Percentiles rank a stretch among this genome's conserved stretches.
Evolutionary conservation across 1,140 invertebrate species (phyloP).

Genomic region (Leptinotarsa lineolata): DNA sequence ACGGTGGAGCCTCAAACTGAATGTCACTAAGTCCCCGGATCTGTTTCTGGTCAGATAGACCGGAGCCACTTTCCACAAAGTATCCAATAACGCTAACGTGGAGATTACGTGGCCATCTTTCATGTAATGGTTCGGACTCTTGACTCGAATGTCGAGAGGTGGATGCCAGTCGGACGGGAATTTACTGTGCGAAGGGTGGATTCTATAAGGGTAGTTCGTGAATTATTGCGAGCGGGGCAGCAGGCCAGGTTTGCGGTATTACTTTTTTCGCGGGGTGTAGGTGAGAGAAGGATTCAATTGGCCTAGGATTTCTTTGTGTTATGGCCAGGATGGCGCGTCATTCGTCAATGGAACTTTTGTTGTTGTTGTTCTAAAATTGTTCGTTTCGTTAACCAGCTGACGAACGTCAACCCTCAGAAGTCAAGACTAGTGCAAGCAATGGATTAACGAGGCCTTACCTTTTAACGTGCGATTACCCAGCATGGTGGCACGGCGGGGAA

Average conservation of each 20-base stretch:
- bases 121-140: constrained; percentile 15
- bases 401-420: too few relatives aligned
- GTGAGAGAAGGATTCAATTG: too few relatives aligned
- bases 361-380: too few relatives aligned
- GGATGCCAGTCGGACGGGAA: not conserved
- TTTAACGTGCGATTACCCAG: too few relatives aligned
- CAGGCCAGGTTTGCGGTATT: not conserved
- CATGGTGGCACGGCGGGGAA: too few relatives aligned
- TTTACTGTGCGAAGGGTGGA: not conserved
- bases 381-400: too few relatives aligned
- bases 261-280: not conserved
- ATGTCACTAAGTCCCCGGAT: constrained; percentile 19
- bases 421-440: too few relatives aligned
- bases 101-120: constrained; percentile 15
- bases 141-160: constrained; percentile 2
- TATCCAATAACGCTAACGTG: constrained; percentile 21
- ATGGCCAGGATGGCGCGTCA: too few relatives aligned
- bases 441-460: too few relatives aligned
- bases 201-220: not conserved
- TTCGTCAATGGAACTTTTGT: too few relatives aligned
- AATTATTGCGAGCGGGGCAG: not conserved
- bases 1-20: constrained; percentile 8
- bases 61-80: constrained; percentile 13
- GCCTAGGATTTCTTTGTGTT: too few relatives aligned
- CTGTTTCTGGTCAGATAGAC: constrained; percentile 14